phyloP scores from a whole-genome alignment of 1,140 invertebrate species.

The Lanistes nyassanus region DNA sequence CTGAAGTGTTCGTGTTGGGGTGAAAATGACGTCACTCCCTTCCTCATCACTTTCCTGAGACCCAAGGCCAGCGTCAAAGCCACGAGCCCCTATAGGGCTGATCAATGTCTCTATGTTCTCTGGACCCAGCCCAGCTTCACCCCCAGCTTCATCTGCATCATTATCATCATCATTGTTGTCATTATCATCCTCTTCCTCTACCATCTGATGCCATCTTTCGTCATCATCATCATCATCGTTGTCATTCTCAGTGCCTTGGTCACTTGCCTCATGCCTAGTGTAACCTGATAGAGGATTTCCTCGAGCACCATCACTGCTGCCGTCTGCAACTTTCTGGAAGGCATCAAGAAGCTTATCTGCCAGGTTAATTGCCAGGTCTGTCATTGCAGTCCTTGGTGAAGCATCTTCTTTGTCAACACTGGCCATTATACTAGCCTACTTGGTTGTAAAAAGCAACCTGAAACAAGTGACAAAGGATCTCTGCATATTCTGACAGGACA shows the following conservation, averaged over 20 bases:
- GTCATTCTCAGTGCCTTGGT: neutral
- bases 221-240: slow-evolving; percentile 5
- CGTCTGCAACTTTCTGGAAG: slow-evolving; percentile 12
- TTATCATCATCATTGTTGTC: neutral
- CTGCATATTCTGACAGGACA: no score
- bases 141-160: slow-evolving; percentile 11
- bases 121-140: neutral
- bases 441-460: no score
- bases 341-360: slow-evolving; percentile 18
- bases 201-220: slow-evolving; percentile 18
- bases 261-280: neutral
- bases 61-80: neutral
- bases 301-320: neutral
- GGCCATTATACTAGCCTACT: no score
- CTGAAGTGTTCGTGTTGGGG: slow-evolving; percentile 21
- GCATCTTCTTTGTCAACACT: neutral
- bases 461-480: no score
- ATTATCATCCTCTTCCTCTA: neutral
- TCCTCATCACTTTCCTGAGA: slow-evolving; percentile 2
- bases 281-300: neutral
- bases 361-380: slow-evolving; percentile 12
- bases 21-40: slow-evolving; percentile 12
- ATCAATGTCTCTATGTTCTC: slow-evolving; percentile 8
- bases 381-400: slow-evolving; percentile 4
- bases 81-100: slow-evolving; percentile 13